Percentiles rank a stretch among this genome's conserved stretches.
These are phyloP conservation scores for Gonatopus flavifemur DNA, from an alignment of 1,140 invertebrate species.

Conservation along the genomic window DNA sequence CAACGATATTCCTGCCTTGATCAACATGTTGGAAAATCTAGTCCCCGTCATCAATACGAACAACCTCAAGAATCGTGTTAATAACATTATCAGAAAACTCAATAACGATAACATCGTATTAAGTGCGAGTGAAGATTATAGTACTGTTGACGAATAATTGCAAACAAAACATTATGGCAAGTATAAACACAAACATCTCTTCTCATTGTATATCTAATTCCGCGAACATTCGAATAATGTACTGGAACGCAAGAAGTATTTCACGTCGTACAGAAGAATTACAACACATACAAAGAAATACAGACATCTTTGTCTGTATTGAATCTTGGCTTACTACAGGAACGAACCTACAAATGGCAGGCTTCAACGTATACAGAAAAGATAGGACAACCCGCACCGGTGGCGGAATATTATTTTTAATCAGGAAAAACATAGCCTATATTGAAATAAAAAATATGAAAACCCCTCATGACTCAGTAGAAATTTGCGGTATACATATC, in stretches of 20 bases:
- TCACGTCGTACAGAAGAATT: neutral
- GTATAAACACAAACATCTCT: neutral
- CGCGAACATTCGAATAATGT: neutral
- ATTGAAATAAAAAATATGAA: neutral
- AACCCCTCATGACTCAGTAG: neutral
- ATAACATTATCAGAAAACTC: neutral
- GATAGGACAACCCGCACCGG: neutral
- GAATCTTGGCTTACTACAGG: neutral
- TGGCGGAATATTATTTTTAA: neutral
- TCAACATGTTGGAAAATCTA: neutral
- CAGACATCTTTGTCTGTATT: constrained; percentile 4
- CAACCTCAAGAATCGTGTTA: neutral
- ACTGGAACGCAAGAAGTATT: constrained; percentile 2
- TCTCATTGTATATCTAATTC: no score
- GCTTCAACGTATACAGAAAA: neutral
- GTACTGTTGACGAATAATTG: neutral
- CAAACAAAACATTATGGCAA: neutral
- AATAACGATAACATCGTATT: neutral
- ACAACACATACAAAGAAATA: neutral
- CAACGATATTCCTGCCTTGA: neutral
- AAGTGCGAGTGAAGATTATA: neutral
- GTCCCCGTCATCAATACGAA: neutral
- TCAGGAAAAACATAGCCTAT: neutral
- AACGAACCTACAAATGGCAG: no score
- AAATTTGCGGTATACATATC: neutral